These are phyloP conservation scores for Stichopus horrens DNA, from an alignment of 53 echinoderm and acorn worm genomes.

Conservation along the genomic window DNA sequence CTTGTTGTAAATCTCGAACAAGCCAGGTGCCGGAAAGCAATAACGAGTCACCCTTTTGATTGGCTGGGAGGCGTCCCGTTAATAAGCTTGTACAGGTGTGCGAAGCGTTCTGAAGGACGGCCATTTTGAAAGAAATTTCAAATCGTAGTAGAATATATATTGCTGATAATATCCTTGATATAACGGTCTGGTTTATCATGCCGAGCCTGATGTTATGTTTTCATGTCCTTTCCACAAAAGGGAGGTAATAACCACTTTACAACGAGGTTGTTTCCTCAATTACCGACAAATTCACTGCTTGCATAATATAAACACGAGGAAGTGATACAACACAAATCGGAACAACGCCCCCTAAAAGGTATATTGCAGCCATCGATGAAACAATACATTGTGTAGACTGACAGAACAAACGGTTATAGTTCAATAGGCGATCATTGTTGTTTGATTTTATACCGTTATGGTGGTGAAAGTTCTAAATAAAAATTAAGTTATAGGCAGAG, in stretches of 20 bases:
- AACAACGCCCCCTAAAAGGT: constrained; percentile 1
- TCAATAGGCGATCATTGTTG: no score
- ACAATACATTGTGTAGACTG: no score
- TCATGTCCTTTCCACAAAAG: constrained; percentile 35
- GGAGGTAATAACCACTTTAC: constrained; percentile 26
- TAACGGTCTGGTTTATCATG: constrained; percentile 24
- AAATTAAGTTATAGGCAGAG: no score
- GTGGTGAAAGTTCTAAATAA: no score
- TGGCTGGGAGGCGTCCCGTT: background rate
- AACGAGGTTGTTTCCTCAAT: constrained; percentile 38
- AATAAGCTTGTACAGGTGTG: constrained; percentile 15
- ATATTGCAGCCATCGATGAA: background rate
- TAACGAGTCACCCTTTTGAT: background rate
- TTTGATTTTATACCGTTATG: no score
- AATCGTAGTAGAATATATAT: background rate
- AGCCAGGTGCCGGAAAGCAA: constrained; percentile 25
- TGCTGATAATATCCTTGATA: background rate
- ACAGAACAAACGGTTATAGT: no score
- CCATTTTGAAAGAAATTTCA: constrained; percentile 2
- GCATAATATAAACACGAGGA: constrained; percentile 10
- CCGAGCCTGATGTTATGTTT: constrained; percentile 10
- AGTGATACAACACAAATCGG: constrained; percentile 16
- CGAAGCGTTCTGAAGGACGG: background rate
- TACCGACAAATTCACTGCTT: background rate
- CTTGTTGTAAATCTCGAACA: background rate